phyloP scores from a whole-genome alignment of 2,888 invertebrate species.

The Strigamia crassipes region DNA sequence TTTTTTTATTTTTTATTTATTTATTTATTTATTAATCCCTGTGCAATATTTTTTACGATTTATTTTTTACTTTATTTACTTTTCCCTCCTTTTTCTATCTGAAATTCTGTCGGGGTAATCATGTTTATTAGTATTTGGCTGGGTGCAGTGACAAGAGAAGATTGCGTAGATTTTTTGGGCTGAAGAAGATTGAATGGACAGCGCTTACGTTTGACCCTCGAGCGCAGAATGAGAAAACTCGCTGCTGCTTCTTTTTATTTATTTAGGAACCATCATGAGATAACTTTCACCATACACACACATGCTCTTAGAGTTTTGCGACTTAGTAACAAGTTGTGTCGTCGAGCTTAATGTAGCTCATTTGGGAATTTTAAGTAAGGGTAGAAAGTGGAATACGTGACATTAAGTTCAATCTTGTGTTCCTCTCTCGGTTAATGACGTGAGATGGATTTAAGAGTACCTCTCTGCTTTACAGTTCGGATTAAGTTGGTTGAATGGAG shows the following conservation, averaged over 20 bases:
- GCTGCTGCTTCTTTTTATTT: slow-evolving; percentile 3
- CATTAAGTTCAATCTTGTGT: slow-evolving; percentile 35
- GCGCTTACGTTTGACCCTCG: slow-evolving; percentile 25
- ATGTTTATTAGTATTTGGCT: slow-evolving; percentile 13
- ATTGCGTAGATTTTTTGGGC: slow-evolving; percentile 31
- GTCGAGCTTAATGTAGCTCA: slow-evolving; percentile 25
- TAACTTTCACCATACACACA: slow-evolving; percentile 15
- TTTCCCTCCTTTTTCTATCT: background rate
- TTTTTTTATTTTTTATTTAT: too few species aligned
- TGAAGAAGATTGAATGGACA: slow-evolving; percentile 28
- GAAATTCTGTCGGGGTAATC: background rate
- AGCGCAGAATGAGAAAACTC: background rate
- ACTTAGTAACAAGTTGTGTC: slow-evolving; percentile 35
- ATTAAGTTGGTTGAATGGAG: slow-evolving; percentile 13
- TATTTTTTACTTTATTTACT: background rate
- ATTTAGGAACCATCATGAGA: slow-evolving; percentile 16
- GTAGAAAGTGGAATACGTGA: slow-evolving; percentile 34
- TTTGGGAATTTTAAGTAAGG: slow-evolving; percentile 35
- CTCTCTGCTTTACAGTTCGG: background rate
- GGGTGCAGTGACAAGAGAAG: slow-evolving; percentile 29
- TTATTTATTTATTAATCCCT: background rate
- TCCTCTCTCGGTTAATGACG: slow-evolving; percentile 26
- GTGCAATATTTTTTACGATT: background rate
- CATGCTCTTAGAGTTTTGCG: slow-evolving; percentile 4
- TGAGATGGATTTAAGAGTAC: slow-evolving; percentile 24